These are phyloP conservation scores for Eospalax fontanierii DNA, from an alignment of 2,797 vertebrate species.

Conservation along the genomic window DNA sequence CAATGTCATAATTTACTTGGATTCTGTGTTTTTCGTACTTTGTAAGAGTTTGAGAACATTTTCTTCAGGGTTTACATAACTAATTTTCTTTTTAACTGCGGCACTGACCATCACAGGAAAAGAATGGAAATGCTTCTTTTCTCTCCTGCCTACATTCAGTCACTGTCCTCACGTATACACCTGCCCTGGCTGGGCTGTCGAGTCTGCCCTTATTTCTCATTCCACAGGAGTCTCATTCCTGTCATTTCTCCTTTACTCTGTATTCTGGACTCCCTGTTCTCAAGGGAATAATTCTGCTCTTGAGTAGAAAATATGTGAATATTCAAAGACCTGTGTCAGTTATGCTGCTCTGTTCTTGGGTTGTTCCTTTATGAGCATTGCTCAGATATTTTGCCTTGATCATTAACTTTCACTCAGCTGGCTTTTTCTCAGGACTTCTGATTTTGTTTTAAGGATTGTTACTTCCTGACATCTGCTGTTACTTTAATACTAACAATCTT, in stretches of 20 bases:
- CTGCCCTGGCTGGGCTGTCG: background rate
- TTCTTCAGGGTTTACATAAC: background rate
- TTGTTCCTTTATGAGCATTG: background rate
- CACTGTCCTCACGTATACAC: background rate
- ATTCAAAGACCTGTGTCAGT: background rate
- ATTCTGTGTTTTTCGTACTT: background rate
- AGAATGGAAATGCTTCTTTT: background rate
- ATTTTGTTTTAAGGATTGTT: background rate
- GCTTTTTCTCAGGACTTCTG: background rate
- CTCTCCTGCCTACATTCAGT: background rate
- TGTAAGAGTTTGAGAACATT: constrained; percentile 7
- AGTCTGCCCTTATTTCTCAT: background rate
- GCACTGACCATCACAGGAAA: background rate
- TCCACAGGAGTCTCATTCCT: background rate
- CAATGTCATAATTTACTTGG: background rate
- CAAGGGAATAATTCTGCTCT: background rate
- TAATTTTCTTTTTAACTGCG: background rate
- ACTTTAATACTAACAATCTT: background rate
- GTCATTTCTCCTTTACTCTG: background rate
- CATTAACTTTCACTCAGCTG: background rate
- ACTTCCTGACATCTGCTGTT: constrained; percentile 10
- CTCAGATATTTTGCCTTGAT: background rate
- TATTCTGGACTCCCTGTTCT: background rate
- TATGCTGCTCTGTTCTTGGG: background rate
- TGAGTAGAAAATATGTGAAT: background rate